Conservation (phyloP, 2,113 vertebrate species). For the Nothocercus julius region DNA sequence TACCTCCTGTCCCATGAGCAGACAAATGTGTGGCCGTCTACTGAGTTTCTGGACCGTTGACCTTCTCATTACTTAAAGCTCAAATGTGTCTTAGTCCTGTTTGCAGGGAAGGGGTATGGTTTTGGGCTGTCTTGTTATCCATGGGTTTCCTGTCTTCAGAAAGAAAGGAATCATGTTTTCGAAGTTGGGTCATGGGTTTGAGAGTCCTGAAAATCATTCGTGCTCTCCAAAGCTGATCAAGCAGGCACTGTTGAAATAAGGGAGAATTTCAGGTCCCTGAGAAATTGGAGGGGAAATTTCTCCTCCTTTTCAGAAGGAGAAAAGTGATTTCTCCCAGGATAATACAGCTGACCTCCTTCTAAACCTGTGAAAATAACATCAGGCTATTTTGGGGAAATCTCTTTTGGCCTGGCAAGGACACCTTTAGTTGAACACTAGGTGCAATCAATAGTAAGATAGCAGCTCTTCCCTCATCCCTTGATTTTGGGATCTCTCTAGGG, state of each 20-base stretch:
- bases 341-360: conserved; percentile 1
- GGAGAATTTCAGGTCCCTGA: rapidly evolving
- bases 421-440: background rate
- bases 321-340: background rate
- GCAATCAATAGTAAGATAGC: background rate
- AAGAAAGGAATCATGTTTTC: background rate
- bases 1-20: background rate
- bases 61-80: background rate
- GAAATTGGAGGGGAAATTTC: background rate
- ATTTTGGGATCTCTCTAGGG: background rate
- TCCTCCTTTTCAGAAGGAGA: background rate
- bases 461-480: background rate
- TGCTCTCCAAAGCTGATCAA: background rate
- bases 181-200: background rate
- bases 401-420: background rate
- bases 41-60: background rate
- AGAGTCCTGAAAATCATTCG: background rate
- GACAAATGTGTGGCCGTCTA: background rate
- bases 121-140: background rate
- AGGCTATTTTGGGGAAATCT: background rate
- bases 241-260: background rate
- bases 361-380: background rate
- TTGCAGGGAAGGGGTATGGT: background rate
- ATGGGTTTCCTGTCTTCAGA: background rate
- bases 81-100: background rate